Conservation (phyloP, 35 echinoderm and acorn worm species). For the Antedon bifida region DNA sequence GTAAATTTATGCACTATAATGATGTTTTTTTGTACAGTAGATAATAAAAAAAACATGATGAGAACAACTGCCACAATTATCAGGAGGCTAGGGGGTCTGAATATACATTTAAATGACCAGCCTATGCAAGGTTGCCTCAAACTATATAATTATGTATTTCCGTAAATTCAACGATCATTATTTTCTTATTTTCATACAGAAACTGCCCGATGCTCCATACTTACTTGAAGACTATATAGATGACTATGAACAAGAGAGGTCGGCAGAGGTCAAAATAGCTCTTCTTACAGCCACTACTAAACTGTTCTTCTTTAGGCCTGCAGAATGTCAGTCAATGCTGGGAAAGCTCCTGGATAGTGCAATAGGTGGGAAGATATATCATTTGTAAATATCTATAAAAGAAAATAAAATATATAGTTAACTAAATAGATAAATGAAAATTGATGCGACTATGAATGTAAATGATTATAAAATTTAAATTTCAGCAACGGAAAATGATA, state of each 20-base stretch:
- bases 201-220: conserved; percentile 66
- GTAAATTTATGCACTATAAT: too few relatives aligned
- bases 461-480: too few relatives aligned
- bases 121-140: not conserved
- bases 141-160: too few relatives aligned
- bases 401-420: not conserved
- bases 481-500: not conserved
- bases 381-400: too few relatives aligned
- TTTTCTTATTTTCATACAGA: conserved; percentile 40
- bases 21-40: too few relatives aligned
- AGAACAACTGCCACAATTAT: too few relatives aligned
- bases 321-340: conserved; percentile 87
- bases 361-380: conserved; percentile 27
- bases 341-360: conserved; percentile 61
- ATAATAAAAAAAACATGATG: too few relatives aligned
- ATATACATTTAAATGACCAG: not conserved
- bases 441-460: too few relatives aligned
- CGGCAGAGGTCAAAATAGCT: conserved; percentile 23
- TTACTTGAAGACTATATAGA: conserved; percentile 70
- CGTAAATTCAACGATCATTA: too few relatives aligned
- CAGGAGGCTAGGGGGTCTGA: too few relatives aligned
- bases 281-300: conserved; percentile 68
- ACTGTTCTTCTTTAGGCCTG: conserved; percentile 84
- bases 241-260: conserved; percentile 35
- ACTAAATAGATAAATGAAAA: too few relatives aligned